Conservation (phyloP, 2,113 vertebrate genomes). For the Pteropus alecto region DNA sequence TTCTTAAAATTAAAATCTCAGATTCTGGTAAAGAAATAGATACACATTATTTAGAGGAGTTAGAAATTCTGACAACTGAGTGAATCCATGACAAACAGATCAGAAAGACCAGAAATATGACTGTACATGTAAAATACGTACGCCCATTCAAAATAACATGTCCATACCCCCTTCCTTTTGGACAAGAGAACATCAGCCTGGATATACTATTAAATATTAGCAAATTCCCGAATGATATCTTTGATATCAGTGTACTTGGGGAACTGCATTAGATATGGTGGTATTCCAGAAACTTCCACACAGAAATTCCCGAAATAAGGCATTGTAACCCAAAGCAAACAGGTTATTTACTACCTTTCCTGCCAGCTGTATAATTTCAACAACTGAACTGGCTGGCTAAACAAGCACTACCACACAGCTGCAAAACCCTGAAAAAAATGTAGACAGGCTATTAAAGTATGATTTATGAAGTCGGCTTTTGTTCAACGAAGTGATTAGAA, state of each 20-base stretch:
- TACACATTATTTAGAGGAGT: neutral
- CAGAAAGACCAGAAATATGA: neutral
- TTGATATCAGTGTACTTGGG: neutral
- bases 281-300: slow-evolving; percentile 6
- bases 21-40: neutral
- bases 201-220: neutral
- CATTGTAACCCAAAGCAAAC: slow-evolving; percentile 48
- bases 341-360: slow-evolving; percentile 44
- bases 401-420: slow-evolving; percentile 65
- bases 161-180: neutral
- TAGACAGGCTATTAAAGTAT: slow-evolving; percentile 82
- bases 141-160: neutral
- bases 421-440: slow-evolving; percentile 78
- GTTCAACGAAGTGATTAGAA: slow-evolving; percentile 83
- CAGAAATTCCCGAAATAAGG: slow-evolving; percentile 49
- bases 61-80: neutral
- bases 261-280: neutral
- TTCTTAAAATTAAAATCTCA: neutral
- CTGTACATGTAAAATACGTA: neutral
- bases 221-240: neutral
- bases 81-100: neutral
- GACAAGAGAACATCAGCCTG: neutral
- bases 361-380: slow-evolving; percentile 72
- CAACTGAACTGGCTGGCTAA: slow-evolving; percentile 71
- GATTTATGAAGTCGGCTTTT: slow-evolving; percentile 83